Conservation (phyloP, 2,797 vertebrate species). For the Syngnathus acus region DNA sequence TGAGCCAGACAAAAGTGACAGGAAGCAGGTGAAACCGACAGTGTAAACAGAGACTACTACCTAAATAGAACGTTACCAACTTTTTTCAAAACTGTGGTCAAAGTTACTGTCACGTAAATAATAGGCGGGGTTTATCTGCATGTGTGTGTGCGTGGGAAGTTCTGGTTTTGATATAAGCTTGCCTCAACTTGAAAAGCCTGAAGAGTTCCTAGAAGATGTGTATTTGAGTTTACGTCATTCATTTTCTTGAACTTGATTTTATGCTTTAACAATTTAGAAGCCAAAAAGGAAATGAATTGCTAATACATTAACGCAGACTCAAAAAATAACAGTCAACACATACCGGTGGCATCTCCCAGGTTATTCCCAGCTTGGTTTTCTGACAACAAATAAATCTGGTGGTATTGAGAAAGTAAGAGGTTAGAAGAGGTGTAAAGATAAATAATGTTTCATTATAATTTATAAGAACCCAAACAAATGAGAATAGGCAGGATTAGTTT, state of each 20-base stretch:
- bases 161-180: no score
- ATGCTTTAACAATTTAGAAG: neutral
- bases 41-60: neutral
- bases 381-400: neutral
- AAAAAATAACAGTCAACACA: neutral
- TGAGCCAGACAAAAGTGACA: slow-evolving; percentile 4
- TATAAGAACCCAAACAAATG: neutral
- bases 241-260: neutral
- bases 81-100: neutral
- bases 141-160: neutral
- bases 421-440: neutral
- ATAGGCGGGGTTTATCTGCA: neutral
- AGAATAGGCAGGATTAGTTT: neutral
- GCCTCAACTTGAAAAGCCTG: neutral
- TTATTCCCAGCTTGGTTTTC: neutral
- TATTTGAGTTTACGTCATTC: no score
- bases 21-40: slow-evolving; percentile 1
- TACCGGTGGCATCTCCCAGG: neutral
- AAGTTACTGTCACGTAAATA: neutral
- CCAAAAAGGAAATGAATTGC: neutral
- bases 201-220: neutral
- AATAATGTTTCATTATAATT: neutral
- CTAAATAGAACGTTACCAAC: neutral
- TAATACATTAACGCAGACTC: neutral
- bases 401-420: neutral